Conservation (phyloP, 1,140 invertebrate species). For the Zaprionus inermis region DNA sequence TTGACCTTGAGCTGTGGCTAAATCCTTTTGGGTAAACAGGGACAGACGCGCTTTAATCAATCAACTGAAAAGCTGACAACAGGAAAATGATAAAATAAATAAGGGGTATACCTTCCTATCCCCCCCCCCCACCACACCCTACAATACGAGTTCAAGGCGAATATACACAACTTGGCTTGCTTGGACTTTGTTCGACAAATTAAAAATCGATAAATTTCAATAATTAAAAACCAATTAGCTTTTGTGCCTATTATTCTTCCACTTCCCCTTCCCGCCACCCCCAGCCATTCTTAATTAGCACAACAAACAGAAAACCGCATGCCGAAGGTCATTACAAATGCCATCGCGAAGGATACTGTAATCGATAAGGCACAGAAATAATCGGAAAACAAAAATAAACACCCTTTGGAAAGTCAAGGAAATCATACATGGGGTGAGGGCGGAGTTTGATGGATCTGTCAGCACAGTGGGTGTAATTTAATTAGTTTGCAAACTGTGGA, state of each 20-base stretch:
- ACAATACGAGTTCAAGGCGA: no score
- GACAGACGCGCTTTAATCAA: neutral
- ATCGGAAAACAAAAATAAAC: neutral
- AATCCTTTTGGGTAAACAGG: conserved; percentile 4
- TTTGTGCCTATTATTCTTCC: conserved; percentile 34
- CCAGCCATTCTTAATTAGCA: conserved; percentile 52
- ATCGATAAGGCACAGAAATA: neutral
- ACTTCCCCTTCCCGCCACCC: neutral
- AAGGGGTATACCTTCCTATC: no score
- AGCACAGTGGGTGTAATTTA: neutral
- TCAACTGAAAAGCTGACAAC: conserved; percentile 9
- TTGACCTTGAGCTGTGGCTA: conserved; percentile 24
- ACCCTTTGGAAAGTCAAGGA: neutral
- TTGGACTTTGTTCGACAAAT: conserved; percentile 26
- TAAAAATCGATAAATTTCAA: conserved; percentile 69
- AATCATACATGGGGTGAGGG: neutral
- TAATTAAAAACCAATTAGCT: conserved; percentile 72
- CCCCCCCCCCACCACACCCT: no score
- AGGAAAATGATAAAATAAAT: neutral
- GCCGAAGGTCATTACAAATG: conserved; percentile 5
- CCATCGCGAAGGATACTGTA: neutral
- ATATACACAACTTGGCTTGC: neutral
- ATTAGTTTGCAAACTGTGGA: neutral
- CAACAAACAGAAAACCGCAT: neutral
- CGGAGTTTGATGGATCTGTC: neutral